Evolutionary conservation across 2,113 vertebrate species (phyloP).

Genomic region (Columba janthina): DNA sequence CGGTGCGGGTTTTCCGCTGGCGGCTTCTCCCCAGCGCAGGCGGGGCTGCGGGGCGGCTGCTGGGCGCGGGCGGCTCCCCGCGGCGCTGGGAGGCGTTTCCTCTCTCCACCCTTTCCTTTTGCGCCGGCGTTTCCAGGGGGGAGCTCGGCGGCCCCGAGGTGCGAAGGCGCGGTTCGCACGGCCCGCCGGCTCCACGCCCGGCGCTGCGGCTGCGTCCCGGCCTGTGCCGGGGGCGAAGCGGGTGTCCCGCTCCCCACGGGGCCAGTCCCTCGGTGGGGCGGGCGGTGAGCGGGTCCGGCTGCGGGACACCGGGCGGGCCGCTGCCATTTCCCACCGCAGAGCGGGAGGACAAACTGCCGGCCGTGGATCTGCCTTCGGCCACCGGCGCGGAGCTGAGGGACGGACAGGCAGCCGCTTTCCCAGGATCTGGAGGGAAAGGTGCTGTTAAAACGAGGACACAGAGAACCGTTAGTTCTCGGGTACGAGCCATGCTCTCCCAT

Average conservation of each 20-base stretch:
- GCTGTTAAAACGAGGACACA: accelerated
- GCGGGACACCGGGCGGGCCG: neutral
- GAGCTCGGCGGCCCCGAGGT: neutral
- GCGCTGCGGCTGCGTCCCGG: no score
- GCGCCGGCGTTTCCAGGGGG: neutral
- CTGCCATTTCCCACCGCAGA: neutral
- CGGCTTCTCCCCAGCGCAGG: neutral
- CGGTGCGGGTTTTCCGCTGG: neutral
- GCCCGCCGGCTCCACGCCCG: neutral
- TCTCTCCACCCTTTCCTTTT: neutral
- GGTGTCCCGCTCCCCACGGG: no score
- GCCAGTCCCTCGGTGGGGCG: neutral
- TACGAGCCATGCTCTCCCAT: accelerated
- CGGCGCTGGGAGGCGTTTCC: no score
- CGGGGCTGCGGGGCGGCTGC: neutral
- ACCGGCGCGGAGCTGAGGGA: neutral
- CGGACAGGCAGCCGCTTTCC: accelerated
- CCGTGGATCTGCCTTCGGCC: accelerated
- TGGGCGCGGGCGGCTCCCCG: neutral
- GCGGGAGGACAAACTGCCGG: neutral
- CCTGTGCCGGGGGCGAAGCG: neutral
- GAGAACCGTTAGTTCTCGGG: neutral
- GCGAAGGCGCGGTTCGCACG: neutral
- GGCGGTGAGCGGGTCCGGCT: neutral
- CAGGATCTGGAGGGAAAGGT: no score